phyloP scores from a whole-genome alignment of 2,888 invertebrate species.

The Euclidia mi region DNA sequence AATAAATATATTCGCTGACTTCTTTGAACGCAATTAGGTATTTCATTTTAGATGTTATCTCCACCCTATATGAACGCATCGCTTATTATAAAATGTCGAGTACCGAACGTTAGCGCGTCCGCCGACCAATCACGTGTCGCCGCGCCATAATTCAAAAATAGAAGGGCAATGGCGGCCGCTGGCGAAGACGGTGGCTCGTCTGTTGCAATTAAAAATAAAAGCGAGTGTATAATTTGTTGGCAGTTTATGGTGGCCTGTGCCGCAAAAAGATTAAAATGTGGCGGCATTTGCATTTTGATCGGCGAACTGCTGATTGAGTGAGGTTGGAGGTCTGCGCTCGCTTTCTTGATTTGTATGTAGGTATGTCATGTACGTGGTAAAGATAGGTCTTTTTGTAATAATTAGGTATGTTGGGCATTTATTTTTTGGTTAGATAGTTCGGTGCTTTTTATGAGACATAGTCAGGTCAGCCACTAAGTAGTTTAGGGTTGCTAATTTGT shows the following conservation, averaged over 20 bases:
- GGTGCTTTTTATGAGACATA: no score
- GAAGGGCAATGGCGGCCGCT: constrained; percentile 77
- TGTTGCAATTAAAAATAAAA: constrained; percentile 89
- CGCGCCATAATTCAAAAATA: constrained; percentile 86
- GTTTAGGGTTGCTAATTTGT: no score
- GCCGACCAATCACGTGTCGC: constrained; percentile 84
- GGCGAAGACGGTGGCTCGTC: constrained; percentile 85
- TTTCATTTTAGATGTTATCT: constrained; percentile 70
- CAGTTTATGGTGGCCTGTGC: constrained; percentile 80
- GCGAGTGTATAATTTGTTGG: constrained; percentile 86
- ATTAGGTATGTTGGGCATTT: no score
- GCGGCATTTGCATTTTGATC: constrained; percentile 83
- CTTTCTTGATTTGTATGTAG: constrained; percentile 1
- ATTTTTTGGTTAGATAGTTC: no score
- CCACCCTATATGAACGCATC: constrained; percentile 63
- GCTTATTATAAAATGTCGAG: constrained; percentile 55
- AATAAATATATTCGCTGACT: constrained; percentile 36
- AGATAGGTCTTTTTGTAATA: no score
- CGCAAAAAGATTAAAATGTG: constrained; percentile 76
- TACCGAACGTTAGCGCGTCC: constrained; percentile 55
- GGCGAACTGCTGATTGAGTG: constrained; percentile 83
- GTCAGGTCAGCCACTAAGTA: no score
- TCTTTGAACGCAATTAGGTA: constrained; percentile 55
- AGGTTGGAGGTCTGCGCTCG: constrained; percentile 53
- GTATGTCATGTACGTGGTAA: no score